Conservation (phyloP, 2,888 invertebrate genomes). For the Emmelina monodactyla region DNA sequence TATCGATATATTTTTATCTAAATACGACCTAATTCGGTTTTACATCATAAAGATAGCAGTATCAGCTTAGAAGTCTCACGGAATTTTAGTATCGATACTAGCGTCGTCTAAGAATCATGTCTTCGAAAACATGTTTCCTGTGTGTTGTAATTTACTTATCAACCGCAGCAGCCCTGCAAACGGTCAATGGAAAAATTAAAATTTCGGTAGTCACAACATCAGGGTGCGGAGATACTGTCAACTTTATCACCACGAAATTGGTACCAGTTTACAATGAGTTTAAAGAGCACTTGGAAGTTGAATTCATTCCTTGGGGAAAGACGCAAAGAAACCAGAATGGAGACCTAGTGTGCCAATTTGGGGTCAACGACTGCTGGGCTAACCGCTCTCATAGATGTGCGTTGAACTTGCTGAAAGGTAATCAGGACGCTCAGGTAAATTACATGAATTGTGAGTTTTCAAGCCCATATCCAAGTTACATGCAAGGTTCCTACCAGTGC, state of each 20-base stretch:
- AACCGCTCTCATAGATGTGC: slow-evolving; percentile 49
- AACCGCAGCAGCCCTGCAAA: slow-evolving; percentile 21
- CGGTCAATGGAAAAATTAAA: slow-evolving; percentile 38
- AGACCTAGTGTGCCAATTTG: slow-evolving; percentile 33
- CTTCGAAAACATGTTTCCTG: neutral
- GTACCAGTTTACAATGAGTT: slow-evolving; percentile 30
- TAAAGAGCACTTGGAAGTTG: slow-evolving; percentile 34
- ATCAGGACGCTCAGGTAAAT: slow-evolving; percentile 34
- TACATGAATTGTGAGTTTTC: slow-evolving; percentile 50
- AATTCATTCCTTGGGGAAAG: slow-evolving; percentile 54
- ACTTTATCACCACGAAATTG: slow-evolving; percentile 30
- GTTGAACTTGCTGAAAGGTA: slow-evolving; percentile 27
- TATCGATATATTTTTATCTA: too few species aligned
- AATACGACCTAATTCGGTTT: too few species aligned
- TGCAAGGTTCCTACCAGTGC: slow-evolving; percentile 31
- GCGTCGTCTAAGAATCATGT: too few species aligned
- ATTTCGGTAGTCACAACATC: slow-evolving; percentile 37
- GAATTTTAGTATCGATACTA: too few species aligned
- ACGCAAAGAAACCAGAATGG: slow-evolving; percentile 26
- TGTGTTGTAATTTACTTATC: slow-evolving; percentile 3
- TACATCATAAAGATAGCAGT: too few species aligned
- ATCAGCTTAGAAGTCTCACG: too few species aligned
- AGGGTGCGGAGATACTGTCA: slow-evolving; percentile 37
- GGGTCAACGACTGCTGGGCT: slow-evolving; percentile 40
- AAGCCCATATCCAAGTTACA: slow-evolving; percentile 25